These are phyloP conservation scores for Copidosoma floridanum DNA, from an alignment of 1,140 invertebrate genomes.

Conservation along the genomic window DNA sequence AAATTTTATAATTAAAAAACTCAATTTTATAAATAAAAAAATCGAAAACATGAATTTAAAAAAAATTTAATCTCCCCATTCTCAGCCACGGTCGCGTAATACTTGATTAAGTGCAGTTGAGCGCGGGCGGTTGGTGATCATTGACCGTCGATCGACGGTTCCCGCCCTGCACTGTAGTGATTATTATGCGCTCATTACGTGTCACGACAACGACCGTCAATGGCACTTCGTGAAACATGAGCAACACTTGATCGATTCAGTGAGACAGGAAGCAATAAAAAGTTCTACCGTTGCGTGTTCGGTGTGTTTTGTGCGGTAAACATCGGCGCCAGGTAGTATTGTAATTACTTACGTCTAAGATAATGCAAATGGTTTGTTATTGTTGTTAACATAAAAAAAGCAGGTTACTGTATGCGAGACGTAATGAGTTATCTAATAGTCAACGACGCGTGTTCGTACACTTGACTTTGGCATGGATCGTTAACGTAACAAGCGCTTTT, in stretches of 20 bases:
- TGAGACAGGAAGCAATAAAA: too few relatives aligned
- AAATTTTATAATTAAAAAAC: too few relatives aligned
- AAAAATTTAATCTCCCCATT: too few relatives aligned
- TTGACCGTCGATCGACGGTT: too few relatives aligned
- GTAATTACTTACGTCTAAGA: too few relatives aligned
- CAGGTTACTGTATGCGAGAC: background rate
- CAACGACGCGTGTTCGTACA: background rate
- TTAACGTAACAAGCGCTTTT: too few relatives aligned
- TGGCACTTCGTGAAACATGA: background rate
- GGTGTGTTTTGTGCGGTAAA: conserved; percentile 13
- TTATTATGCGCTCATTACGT: conserved; percentile 27
- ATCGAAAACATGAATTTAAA: too few relatives aligned
- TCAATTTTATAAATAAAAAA: too few relatives aligned
- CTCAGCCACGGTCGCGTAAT: too few relatives aligned
- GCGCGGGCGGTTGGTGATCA: conserved; percentile 29
- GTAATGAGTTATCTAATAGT: conserved; percentile 9
- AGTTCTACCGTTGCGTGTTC: background rate
- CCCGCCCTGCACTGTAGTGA: conserved; percentile 30
- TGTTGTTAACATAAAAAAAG: too few relatives aligned
- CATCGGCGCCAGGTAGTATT: background rate
- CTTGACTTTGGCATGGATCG: conserved; percentile 15
- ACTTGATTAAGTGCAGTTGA: background rate
- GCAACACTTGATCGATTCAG: conserved; percentile 15
- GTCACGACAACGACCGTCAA: conserved; percentile 13
- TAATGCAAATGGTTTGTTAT: too few relatives aligned